Conservation (phyloP, 1,140 invertebrate species). For the Ceratina australensis region DNA sequence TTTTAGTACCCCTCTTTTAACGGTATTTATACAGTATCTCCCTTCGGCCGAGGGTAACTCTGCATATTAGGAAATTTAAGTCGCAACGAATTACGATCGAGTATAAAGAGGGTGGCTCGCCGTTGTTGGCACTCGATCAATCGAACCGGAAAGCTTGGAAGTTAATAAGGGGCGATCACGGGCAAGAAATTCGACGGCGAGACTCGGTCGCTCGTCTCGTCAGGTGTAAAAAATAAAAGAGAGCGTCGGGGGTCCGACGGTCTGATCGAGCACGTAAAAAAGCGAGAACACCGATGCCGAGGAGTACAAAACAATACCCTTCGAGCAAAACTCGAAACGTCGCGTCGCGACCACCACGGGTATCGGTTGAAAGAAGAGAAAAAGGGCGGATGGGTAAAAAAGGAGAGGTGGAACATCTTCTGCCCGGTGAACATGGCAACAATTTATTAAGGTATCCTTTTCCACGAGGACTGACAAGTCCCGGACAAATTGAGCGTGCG, state of each 20-base stretch:
- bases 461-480: slow-evolving; percentile 57
- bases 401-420: slow-evolving; percentile 22
- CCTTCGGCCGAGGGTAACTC: not conserved
- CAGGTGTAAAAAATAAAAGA: slow-evolving; percentile 36
- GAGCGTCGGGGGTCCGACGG: not conserved
- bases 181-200: not conserved
- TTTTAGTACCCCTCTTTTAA: too few relatives aligned
- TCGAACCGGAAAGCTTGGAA: not conserved
- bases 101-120: not conserved
- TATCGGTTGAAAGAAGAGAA: slow-evolving; percentile 42
- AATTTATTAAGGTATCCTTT: slow-evolving; percentile 68
- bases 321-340: slow-evolving; percentile 53
- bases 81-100: not conserved
- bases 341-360: slow-evolving; percentile 31
- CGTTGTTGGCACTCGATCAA: not conserved
- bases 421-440: slow-evolving; percentile 54
- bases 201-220: not conserved
- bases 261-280: slow-evolving; percentile 30
- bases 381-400: too few relatives aligned
- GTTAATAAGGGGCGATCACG: slow-evolving; percentile 11
- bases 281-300: slow-evolving; percentile 30
- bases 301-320: slow-evolving; percentile 50
- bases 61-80: not conserved
- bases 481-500: slow-evolving; percentile 64
- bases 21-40: too few relatives aligned